Evolutionary conservation across 1,140 invertebrate genomes (phyloP), one percentile per base, ranked within the genome.

Genomic region (Rhopalosiphum maidis): DNA sequence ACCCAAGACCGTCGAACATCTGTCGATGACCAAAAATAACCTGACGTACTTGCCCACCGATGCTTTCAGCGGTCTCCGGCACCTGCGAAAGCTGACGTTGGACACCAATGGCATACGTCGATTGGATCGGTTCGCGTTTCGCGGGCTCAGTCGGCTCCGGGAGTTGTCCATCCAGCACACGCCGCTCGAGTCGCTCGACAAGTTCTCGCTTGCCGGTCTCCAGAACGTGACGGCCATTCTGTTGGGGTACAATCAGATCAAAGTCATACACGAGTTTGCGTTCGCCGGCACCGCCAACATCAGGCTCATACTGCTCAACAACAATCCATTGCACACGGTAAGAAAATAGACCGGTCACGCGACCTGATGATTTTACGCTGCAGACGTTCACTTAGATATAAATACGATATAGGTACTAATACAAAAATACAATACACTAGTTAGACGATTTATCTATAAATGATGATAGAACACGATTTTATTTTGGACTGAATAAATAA

Each of bases 201-300:
- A 97, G 55, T 98, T 98, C 94, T 96, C 97, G 0, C 98, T 98
- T 94, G 97, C 97, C 23, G 97, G 97, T 0, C 95, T 98, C 11
- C 97, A 98, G 94, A 98, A 98, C 94, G 96, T 98, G 18, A 97
- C 97, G 3, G 96, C 96, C 4, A 97, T 98, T 82, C 95, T 97
- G 90, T 95, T 98, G 23, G 96, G 97, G 23, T 96, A 98, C 95
- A 98, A 98, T 94, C 97, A 97, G 94, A 98, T 98, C 30, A 96
- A 96, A 21, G 96, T 97, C 94, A 97, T 98, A 83, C 97, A 98
- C 95, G 96, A 96, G 4, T 97, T 97, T 94, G 97, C 97, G 21
- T 98, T 98, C 94, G 97, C 97, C 0, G 97, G 97, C 22, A 97
- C 97, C 0, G 97, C 97, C 54, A 98, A 97, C 95, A 96, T 98